Percentiles rank a stretch among this genome's conserved stretches.
These are phyloP conservation scores for Sipha flava DNA, from an alignment of 1,140 invertebrate genomes.

Conservation along the genomic window DNA sequence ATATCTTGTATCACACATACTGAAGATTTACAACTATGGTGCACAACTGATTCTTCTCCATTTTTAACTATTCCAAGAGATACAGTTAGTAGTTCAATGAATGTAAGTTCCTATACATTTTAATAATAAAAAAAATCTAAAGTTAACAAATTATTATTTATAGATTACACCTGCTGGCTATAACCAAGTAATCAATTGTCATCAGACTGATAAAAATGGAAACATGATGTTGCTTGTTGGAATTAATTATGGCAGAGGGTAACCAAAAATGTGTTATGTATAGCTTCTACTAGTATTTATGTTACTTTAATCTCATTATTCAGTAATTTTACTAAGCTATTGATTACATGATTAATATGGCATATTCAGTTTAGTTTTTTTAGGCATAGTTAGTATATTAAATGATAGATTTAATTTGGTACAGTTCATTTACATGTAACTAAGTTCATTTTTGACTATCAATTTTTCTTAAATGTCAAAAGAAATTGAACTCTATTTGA, in stretches of 20 bases:
- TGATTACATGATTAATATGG: no score
- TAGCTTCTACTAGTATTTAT: no score
- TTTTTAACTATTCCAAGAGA: conserved; percentile 50
- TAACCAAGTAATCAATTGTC: conserved; percentile 57
- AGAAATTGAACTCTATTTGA: no score
- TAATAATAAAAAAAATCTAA: conserved; percentile 31
- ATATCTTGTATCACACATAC: conserved; percentile 61
- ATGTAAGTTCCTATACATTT: conserved; percentile 37
- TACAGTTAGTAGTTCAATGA: conserved; percentile 47
- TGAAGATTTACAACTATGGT: conserved; percentile 63
- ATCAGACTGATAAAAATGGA: conserved; percentile 43
- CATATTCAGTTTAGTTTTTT: no score
- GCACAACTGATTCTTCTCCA: conserved; percentile 53
- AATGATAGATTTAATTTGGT: no score
- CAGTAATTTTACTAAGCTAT: no score
- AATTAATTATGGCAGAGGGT: conserved; percentile 34
- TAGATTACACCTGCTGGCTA: conserved; percentile 46
- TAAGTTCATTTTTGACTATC: no score
- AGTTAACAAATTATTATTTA: conserved; percentile 6
- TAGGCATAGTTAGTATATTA: no score
- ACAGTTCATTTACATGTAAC: no score
- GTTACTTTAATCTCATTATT: no score
- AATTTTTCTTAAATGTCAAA: no score
- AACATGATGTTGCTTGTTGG: conserved; percentile 48
- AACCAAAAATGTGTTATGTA: neutral